Evolutionary conservation across 2,797 vertebrate genomes (phyloP), one percentile per base, ranked within the genome.

Genomic region (Melanotaenia pygmaea): DNA sequence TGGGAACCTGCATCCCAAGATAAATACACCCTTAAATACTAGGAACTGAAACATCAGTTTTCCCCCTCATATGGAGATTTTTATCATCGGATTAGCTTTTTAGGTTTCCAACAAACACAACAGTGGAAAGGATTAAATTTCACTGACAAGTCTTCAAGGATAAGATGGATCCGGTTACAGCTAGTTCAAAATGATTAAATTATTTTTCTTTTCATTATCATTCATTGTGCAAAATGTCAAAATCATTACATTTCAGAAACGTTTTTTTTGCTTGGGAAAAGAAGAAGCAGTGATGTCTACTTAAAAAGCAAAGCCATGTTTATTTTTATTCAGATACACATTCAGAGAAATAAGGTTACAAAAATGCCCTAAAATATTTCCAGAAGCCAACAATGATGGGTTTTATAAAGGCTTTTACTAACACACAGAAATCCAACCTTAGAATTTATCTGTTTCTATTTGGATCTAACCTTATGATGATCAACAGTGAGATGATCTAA

Each of bases 1-100:
- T 91, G 91, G 87, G 90, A 91, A 91, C 81, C 64, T 64, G 56
- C 62, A 40, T 61, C 51, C 50, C 7, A 9, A 58, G 26, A 59
- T 57, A 80, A 35, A 67, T 60, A 83, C 74, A 81, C 79, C 77
- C 81, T 35, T 62, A 68, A 59, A 5, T 9, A 59, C 20, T 30
- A 40, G 58, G 47, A 53, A 51, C 18, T 34, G n/a, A 74, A 65
- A 24, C 30, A 68, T 37, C 14, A 20, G 0, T 5, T 68, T 59
- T 45, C 24, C 34, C 0, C 3, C n/a, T 59, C 54, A 45, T 40
- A 45, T 43, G 18, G 30, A 67, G 38, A 28, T 56, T 26, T 5
- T 22, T 40, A 20, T 56, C 12, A 32, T 38, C 8, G 24, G 20
- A 50, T 22, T 50, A 50, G 3, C 20, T n/a, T 50, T 57, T 0